Evolutionary conservation across 1,140 invertebrate species (phyloP).

Genomic region (Neelides sp.): DNA sequence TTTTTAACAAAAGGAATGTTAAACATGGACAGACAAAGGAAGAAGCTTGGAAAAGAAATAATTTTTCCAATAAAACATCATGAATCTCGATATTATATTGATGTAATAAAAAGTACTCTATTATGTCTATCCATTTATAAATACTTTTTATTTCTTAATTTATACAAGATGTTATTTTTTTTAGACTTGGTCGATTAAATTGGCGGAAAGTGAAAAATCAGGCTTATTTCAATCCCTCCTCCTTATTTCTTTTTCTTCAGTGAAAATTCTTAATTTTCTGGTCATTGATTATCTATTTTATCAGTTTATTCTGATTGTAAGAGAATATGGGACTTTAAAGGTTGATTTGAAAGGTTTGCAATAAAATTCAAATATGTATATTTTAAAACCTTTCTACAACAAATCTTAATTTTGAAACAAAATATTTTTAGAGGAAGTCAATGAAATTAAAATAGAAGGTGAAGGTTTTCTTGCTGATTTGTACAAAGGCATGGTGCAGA

Average conservation of each 20-base stretch:
- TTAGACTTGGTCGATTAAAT: constrained; percentile 44
- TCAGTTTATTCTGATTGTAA: constrained; percentile 54
- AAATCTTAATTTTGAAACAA: constrained; percentile 1
- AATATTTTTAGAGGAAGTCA: constrained; percentile 12
- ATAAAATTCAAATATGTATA: background rate
- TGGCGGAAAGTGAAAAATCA: constrained; percentile 47
- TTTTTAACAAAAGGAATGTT: constrained; percentile 56
- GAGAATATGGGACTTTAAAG: constrained; percentile 47
- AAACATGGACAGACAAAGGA: constrained; percentile 53
- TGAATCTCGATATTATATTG: constrained; percentile 51
- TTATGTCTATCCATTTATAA: constrained; percentile 9
- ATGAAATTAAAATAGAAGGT: constrained; percentile 37
- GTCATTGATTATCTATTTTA: constrained; percentile 58
- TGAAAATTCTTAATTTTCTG: constrained; percentile 56
- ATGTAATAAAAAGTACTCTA: constrained; percentile 36
- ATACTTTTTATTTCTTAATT: too few species aligned
- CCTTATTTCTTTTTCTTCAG: constrained; percentile 46
- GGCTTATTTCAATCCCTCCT: constrained; percentile 46
- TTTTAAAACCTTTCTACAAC: constrained; percentile 3
- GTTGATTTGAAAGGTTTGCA: constrained; percentile 38
- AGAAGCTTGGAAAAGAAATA: constrained; percentile 44
- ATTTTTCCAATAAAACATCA: constrained; percentile 54
- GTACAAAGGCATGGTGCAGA: constrained; percentile 45
- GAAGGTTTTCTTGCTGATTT: constrained; percentile 51
- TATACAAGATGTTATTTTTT: too few species aligned